Conservation (phyloP, 1,140 invertebrate genomes). For the Idris sp. region DNA sequence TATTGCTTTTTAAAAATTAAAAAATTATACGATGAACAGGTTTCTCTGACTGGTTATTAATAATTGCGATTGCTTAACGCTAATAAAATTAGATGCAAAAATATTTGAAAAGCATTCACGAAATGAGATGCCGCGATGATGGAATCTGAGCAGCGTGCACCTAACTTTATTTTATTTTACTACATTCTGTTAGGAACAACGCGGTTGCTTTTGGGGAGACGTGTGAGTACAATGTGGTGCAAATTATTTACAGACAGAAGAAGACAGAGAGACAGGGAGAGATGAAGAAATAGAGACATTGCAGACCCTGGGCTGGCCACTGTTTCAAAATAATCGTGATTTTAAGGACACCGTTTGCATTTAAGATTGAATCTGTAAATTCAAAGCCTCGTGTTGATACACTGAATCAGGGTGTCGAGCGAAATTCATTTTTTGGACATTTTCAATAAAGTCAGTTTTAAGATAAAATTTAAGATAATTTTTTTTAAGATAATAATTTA, state of each 20-base stretch:
- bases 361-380: constrained; percentile 1
- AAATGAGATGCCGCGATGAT: constrained; percentile 33
- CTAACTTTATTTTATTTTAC: constrained; percentile 61
- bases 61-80: not conserved
- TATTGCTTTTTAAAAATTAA: no score
- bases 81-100: constrained; percentile 11
- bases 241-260: constrained; percentile 69
- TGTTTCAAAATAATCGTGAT: constrained; percentile 61
- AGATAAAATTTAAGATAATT: no score
- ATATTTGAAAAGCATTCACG: not conserved
- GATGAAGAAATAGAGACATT: constrained; percentile 58
- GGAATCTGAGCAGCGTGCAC: constrained; percentile 53
- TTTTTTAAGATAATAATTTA: no score
- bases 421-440: no score
- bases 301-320: constrained; percentile 65
- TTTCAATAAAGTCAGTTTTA: no score
- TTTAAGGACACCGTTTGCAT: constrained; percentile 10
- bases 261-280: constrained; percentile 40
- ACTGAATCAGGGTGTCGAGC: no score
- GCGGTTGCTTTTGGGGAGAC: constrained; percentile 66
- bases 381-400: no score
- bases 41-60: no score
- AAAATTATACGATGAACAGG: no score
- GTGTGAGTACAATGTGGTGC: constrained; percentile 64
- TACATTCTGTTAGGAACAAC: constrained; percentile 68